Base-by-base conservation (phyloP, 2,797 vertebrate genomes). In the Cyclopterus lumpus region DNA sequence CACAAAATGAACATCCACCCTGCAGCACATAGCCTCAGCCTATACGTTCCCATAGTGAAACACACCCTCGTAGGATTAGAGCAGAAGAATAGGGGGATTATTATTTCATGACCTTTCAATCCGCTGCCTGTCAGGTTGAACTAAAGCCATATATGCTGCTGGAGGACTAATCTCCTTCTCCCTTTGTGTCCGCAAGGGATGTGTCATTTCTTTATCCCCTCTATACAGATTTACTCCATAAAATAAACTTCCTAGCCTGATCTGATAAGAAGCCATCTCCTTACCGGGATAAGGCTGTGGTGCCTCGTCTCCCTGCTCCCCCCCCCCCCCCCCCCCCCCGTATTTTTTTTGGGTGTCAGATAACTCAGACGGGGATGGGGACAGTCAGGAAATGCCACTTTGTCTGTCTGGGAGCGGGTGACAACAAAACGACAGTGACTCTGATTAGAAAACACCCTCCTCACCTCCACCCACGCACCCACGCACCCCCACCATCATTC, bases 91-190 rank as follows among this genome's bases (percentile, higher is more conserved):
- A 91, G 92, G 81, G 88, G 93, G 93, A 94, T 94, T 93, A 94
- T 93, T 93, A 93, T 94, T 94, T 93, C 91, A 93, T 94, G 93
- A 94, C 93, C 93, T 94, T 93, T 94, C 92, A 94, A 94, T 93
- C 93, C 88, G 83, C 91, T 93, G 92, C 90, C 93, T 94, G 92
- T 93, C 93, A 93, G 92, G 91, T 93, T 93, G 91, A 93, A 93
- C 93, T 93, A 93, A 94, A 94, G 93, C 92, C 92, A 93, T 92
- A 93, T 93, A 92, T 93, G 92, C 91, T 93, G 93, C 91, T 91
- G 88, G 89, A 94, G 92, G 88, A 92, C 92, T 94, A 93, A 94
- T 94, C 93, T 94, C 89, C 91, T 91, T 90, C 87, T 92, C 89
- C 88, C 86, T 94, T 93, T 94, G 92, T 94, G 92, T 93, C 92